Percentiles rank a stretch among this genome's conserved stretches.
Evolutionary conservation across 2,888 invertebrate species (phyloP).

Genomic region (Lordiphosa fenestrarum): DNA sequence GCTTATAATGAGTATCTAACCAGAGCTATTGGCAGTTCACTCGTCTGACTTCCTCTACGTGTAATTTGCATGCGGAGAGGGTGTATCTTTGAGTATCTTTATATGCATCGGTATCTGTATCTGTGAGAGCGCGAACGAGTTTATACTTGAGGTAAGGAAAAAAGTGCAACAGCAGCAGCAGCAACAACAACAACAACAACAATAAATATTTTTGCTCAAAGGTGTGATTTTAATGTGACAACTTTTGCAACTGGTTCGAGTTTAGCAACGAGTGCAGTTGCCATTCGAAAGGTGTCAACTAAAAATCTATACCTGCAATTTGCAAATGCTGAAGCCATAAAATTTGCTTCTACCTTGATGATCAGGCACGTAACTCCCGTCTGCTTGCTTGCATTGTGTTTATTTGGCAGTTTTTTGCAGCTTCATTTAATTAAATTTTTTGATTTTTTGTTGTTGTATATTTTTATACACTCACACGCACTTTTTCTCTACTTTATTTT

Average conservation of each 20-base stretch:
- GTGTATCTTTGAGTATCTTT: constrained; percentile 33
- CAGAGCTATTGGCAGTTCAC: constrained; percentile 3
- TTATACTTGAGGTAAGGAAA: constrained; percentile 34
- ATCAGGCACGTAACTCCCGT: constrained; percentile 55
- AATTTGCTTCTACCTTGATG: constrained; percentile 26
- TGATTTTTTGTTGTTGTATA: neutral
- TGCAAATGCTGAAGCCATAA: neutral
- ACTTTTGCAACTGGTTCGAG: constrained; percentile 69
- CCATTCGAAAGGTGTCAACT: constrained; percentile 1
- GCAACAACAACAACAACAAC: constrained; percentile 34
- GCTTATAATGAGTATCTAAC: constrained; percentile 46
- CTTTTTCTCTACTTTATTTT: constrained; percentile 64
- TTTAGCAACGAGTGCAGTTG: constrained; percentile 6
- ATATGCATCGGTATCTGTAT: constrained; percentile 19
- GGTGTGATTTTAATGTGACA: constrained; percentile 76
- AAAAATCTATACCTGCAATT: neutral
- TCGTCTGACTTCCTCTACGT: constrained; percentile 34
- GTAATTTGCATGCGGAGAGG: constrained; percentile 59
- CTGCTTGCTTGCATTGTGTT: constrained; percentile 45
- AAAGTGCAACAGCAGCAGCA: constrained; percentile 30
- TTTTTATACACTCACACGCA: constrained; percentile 36
- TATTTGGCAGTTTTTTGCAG: constrained; percentile 51
- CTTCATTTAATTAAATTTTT: constrained; percentile 45
- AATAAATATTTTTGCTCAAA: constrained; percentile 65
- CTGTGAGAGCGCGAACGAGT: constrained; percentile 55